Evolutionary conservation across 2,888 invertebrate genomes (phyloP), one percentile per base, ranked within the genome.

Genomic region (Phrixothrix hirtus): DNA sequence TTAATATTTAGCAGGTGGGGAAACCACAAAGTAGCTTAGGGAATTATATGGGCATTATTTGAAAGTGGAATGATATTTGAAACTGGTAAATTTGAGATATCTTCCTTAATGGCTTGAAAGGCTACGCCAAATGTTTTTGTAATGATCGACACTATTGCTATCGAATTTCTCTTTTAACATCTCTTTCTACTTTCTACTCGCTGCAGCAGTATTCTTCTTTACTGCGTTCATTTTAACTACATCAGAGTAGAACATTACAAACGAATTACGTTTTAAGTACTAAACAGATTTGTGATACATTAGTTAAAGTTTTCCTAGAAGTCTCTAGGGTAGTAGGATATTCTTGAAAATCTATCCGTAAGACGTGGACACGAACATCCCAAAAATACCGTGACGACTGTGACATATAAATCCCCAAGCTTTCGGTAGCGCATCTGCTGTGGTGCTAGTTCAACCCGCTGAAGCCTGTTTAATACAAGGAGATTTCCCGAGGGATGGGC

Each of bases 401-500:
- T 63, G 62, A 63, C 65, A 57, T 58, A 63, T 61, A 64, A 63
- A 65, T 64, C 67, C 63, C 58, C 50, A 53, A 58, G 64, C 64
- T 65, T 66, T 65, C 58, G 64, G 57, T 57, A 64, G 57, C 64
- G 57, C 66, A 65, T 66, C 65, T 63, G 67, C 61, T 59, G 57
- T 50, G 63, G 59, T 62, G 65, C 59, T 62, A 57, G 56, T 63
- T 59, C 61, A 58, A 57, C 62, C 61, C 59, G 55, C 52, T 53
- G 57, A 59, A 61, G 60, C 58, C 59, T 62, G 37, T 65, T 67
- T 69, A 69, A 69, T 68, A 63, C 69, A 63, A 55, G 60, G 62
- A 68, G 66, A 70, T 70, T 70, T 70, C 69, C 68, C 68, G 44
- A 35, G 68, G 62, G 69, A 66, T 55, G 60, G 61, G 56, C 60